Conservation (phyloP, 2,797 vertebrate genomes). For the Bucorvus abyssinicus region DNA sequence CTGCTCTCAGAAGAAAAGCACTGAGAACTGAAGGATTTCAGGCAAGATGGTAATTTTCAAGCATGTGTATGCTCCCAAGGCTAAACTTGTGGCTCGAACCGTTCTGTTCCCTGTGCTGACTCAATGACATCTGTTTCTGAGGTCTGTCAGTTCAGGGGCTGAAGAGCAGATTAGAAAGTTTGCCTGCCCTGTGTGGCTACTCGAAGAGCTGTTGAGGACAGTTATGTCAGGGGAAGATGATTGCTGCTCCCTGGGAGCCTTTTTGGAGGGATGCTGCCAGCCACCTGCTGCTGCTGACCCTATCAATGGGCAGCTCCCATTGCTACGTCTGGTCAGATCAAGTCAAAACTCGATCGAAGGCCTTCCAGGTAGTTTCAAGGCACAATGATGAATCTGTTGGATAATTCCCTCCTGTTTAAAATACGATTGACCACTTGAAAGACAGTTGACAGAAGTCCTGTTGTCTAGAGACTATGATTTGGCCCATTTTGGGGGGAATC, state of each 20-base stretch:
- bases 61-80: neutral
- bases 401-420: neutral
- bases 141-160: neutral
- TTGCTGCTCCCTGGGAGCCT: neutral
- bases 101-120: slow-evolving; percentile 18
- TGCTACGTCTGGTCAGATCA: neutral
- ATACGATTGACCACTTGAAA: neutral
- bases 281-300: neutral
- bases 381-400: neutral
- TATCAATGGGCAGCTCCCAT: fast-evolving
- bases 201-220: neutral
- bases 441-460: neutral
- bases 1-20: neutral
- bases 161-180: neutral
- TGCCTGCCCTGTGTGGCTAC: neutral
- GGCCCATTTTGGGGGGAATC: neutral
- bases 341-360: neutral
- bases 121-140: slow-evolving; percentile 34
- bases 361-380: neutral
- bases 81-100: neutral
- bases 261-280: neutral
- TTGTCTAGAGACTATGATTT: neutral
- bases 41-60: neutral
- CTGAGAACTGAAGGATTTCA: neutral
- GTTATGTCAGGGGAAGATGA: neutral